phyloP scores from a whole-genome alignment of 2,113 vertebrate genomes.

The Alouatta palliata region DNA sequence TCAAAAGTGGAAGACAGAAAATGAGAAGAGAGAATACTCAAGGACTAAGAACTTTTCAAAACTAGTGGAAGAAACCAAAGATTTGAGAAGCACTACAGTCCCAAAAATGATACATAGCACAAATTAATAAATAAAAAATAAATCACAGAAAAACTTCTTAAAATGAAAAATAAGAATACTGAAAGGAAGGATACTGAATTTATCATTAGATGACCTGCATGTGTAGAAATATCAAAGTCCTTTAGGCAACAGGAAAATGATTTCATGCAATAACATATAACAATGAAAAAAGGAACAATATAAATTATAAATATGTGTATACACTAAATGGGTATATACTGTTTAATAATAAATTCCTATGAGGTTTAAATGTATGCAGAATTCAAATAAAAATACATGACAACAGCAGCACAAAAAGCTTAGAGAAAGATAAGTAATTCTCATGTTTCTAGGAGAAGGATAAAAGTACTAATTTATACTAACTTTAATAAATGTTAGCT shows the following conservation, averaged over 20 bases:
- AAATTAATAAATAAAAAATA: not conserved
- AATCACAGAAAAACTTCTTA: not conserved
- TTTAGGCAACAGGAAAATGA: not conserved
- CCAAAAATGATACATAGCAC: not conserved
- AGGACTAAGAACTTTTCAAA: not conserved
- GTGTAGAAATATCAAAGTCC: not conserved
- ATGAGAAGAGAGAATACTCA: not conserved
- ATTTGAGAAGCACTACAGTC: not conserved
- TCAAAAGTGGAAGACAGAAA: not conserved
- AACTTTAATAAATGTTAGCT: not conserved
- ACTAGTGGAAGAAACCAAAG: not conserved
- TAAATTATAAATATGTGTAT: not conserved
- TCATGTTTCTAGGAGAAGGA: not conserved
- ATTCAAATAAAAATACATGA: not conserved
- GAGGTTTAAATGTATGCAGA: not conserved
- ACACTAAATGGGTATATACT: not conserved
- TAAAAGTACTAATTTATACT: not conserved
- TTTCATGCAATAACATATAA: not conserved
- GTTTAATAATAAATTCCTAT: not conserved
- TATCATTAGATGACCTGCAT: not conserved
- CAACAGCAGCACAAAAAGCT: not conserved
- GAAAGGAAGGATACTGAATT: not conserved
- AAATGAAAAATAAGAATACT: not conserved
- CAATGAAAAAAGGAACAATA: not conserved
- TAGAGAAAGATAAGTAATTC: not conserved